Percentiles rank a stretch among this genome's conserved stretches.
phyloP scores from a whole-genome alignment of 1,140 invertebrate genomes.

The Hycleus cichorii region DNA sequence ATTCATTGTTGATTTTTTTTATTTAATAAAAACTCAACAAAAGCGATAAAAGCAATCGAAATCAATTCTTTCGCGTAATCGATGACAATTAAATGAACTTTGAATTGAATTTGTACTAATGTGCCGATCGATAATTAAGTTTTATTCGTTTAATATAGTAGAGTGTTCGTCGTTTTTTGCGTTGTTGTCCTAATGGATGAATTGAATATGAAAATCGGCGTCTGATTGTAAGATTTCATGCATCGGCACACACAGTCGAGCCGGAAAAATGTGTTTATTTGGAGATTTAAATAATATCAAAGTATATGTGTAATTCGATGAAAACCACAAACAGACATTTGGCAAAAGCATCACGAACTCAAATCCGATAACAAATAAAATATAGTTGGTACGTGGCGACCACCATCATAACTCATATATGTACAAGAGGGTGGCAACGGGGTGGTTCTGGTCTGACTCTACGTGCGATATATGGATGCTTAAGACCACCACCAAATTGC shows the following conservation, averaged over 20 bases:
- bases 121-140: too few species aligned
- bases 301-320: slow-evolving; percentile 34
- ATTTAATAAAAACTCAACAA: slow-evolving; percentile 6
- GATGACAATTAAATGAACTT: too few species aligned
- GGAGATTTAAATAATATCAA: slow-evolving; percentile 24
- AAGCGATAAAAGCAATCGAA: background rate
- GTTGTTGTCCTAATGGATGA: too few species aligned
- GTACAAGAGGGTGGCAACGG: slow-evolving; percentile 23
- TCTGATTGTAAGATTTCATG: too few species aligned
- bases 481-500: slow-evolving; percentile 36
- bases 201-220: too few species aligned
- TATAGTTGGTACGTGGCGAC: slow-evolving; percentile 41
- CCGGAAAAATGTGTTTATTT: slow-evolving; percentile 12
- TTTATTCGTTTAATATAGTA: too few species aligned
- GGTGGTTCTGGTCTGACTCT: slow-evolving; percentile 2
- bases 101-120: too few species aligned
- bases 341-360: slow-evolving; percentile 40
- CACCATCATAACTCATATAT: slow-evolving; percentile 40
- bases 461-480: slow-evolving; percentile 39
- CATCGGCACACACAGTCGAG: too few species aligned
- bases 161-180: too few species aligned
- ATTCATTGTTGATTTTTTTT: slow-evolving; percentile 9
- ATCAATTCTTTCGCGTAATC: too few species aligned
- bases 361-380: slow-evolving; percentile 43
- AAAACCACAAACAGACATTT: slow-evolving; percentile 37